Conservation (phyloP, 2,888 invertebrate genomes). For the Pasiphila rectangulata region DNA sequence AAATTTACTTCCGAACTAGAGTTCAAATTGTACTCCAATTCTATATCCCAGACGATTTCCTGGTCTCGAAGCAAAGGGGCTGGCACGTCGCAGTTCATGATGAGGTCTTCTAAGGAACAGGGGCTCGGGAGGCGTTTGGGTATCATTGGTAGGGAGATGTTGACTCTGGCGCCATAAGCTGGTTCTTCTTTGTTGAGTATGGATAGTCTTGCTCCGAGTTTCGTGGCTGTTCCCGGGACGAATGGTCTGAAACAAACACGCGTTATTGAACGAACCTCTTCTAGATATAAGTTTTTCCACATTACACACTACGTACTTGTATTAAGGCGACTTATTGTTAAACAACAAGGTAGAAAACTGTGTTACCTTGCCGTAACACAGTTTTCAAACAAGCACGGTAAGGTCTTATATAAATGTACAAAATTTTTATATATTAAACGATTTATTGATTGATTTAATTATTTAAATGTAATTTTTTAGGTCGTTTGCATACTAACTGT, state of each 20-base stretch:
- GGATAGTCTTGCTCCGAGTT: constrained; percentile 54
- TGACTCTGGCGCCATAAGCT: constrained; percentile 61
- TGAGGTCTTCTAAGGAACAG: constrained; percentile 51
- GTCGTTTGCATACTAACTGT: too few species aligned
- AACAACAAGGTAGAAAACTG: too few species aligned
- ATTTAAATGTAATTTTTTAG: too few species aligned
- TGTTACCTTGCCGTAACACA: too few species aligned
- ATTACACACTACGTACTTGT: too few species aligned
- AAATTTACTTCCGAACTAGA: constrained; percentile 41
- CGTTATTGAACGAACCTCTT: too few species aligned
- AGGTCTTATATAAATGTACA: too few species aligned
- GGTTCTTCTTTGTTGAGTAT: constrained; percentile 63
- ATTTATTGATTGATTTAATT: too few species aligned
- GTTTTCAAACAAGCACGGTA: too few species aligned
- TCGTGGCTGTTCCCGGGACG: constrained; percentile 56
- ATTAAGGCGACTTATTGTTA: too few species aligned
- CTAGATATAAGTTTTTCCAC: too few species aligned
- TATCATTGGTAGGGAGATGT: constrained; percentile 51
- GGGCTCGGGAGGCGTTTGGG: constrained; percentile 59
- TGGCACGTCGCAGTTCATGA: constrained; percentile 58
- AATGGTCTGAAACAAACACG: constrained; percentile 50
- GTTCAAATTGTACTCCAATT: constrained; percentile 57
- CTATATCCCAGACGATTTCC: constrained; percentile 54
- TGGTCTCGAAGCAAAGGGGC: constrained; percentile 55
- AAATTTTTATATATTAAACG: too few species aligned